Evolutionary conservation across 2,797 vertebrate species (phyloP).

Genomic region (Chaenodraco wilsoni): DNA sequence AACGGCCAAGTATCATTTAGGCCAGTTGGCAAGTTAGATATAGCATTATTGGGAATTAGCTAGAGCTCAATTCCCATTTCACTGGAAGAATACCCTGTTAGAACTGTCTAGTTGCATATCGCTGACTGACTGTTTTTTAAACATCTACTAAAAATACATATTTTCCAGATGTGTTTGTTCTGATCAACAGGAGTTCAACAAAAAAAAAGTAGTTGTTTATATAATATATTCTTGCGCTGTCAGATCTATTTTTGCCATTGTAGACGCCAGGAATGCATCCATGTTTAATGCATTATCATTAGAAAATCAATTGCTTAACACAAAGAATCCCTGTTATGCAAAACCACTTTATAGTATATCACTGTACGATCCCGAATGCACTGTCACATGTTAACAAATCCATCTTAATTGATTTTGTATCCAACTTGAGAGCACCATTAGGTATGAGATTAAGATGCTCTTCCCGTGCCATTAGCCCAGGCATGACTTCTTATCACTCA

Average conservation of each 20-base stretch:
- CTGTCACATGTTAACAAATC: slow-evolving; percentile 50
- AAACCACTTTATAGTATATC: not conserved
- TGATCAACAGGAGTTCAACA: too few species aligned
- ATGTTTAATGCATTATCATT: not conserved
- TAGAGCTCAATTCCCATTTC: too few species aligned
- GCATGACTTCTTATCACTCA: slow-evolving; percentile 70
- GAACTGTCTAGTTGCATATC: too few species aligned
- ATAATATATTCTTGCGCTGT: too few species aligned
- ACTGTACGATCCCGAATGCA: slow-evolving; percentile 18
- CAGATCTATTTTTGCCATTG: too few species aligned
- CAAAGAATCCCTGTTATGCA: slow-evolving; percentile 1
- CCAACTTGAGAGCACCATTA: slow-evolving; percentile 66
- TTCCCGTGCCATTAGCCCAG: slow-evolving; percentile 67
- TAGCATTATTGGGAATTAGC: too few species aligned
- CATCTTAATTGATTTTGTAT: slow-evolving; percentile 69
- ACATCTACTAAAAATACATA: not conserved
- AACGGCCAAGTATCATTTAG: too few species aligned
- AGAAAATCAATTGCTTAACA: not conserved
- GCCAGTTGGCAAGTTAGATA: too few species aligned
- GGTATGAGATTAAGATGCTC: slow-evolving; percentile 65
- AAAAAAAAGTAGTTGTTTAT: too few species aligned
- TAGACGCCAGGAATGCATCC: not conserved
- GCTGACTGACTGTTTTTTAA: not conserved
- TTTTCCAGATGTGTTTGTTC: too few species aligned
- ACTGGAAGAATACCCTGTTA: not conserved